Evolutionary conservation across 2,113 vertebrate species (phyloP), one percentile per base, ranked within the genome.

Genomic region (Perognathus longimembris): DNA sequence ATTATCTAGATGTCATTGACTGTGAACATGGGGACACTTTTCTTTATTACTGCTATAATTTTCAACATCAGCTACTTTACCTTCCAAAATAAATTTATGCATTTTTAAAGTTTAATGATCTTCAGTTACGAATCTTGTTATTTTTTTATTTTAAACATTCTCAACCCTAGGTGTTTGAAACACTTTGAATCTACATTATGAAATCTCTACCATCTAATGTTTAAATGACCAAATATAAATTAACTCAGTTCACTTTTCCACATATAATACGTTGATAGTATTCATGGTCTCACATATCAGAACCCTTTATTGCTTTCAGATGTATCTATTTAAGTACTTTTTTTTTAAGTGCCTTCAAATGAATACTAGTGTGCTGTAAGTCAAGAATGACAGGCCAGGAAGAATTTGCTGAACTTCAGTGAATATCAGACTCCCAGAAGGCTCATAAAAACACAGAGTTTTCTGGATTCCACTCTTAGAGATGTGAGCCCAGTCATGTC

Each of bases 1-100:
- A 97, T 97, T 97, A 96, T 88, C 15, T 97, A 96, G 92, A 89
- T 73, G 86, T 84, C 87, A 95, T 97, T 96, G 96, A 89, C 94
- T 96, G 94, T 96, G 94, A 93, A 94, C 76, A 93, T 22, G 94
- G 92, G 93, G 92, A 96, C 70, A 94, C 40, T 97, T 97, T 67
- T 95, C 36, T 95, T 97, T 94, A 97, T 64, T 94, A 70, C 61
- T 92, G 81, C 90, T 95, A 42, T 95, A 96, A 96, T 97, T 97
- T 97, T 95, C 92, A 95, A 94, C 94, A 70, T 90, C 85, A 97
- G 76, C 54, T 90, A 45, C 21, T 96, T 97, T 96, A 73, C 90
- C 38, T 73, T 95, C 32, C 24, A 95, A 83, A 91, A 97, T 87
- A 97, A 96, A 97, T 70, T 87, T 57, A 57, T 93, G 17, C 30